Evolutionary conservation across 2,113 vertebrate genomes (phyloP).

Genomic region (Ovis aries): ARS-UI_Ramb_v3.0 NC_056067.1:56605501-56606000

Average conservation of each 20-base stretch:
- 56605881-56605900: not conserved
- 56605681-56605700: not conserved
- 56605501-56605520: not conserved
- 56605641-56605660: not conserved
- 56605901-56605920: not conserved
- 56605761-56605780: not conserved
- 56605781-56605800: not conserved
- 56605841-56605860: not conserved
- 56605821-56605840: not conserved
- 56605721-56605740: not conserved
- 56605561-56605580: not conserved
- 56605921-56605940: not conserved
- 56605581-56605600: not conserved
- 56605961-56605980: too few species aligned
- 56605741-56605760: not conserved
- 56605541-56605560: not conserved
- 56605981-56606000: not conserved
- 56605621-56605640: not conserved
- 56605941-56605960: not conserved
- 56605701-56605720: not conserved
- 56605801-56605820: not conserved
- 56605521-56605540: not conserved
- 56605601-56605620: not conserved
- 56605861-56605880: not conserved
- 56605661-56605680: not conserved